Base-by-base conservation (phyloP, 2,797 vertebrate species). In the Ciconia nigra region DNA sequence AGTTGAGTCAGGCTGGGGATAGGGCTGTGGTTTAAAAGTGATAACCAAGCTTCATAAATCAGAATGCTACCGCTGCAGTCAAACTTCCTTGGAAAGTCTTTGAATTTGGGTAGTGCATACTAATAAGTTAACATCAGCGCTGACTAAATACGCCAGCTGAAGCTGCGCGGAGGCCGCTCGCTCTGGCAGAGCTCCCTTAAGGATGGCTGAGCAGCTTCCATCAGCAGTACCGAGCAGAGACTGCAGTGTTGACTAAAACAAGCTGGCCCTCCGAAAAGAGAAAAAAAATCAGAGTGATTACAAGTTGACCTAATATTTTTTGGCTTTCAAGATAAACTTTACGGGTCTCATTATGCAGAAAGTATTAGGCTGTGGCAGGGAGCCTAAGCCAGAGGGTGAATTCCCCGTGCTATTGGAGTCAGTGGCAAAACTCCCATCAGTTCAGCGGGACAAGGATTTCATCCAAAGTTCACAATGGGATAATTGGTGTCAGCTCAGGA, bases 21-120 rank as follows among this genome's bases (percentile, higher is more conserved):
- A 52, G 86, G 59, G 59, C 74, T 76, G 81, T 73, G 59, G 86
- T 85, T 97, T 97, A 67, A 96, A 96, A 95, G 93, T 95, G 52
- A 96, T 94, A 97, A 97, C 91, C 72, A 37, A 77, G 93, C 93
- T 95, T 91, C 93, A 96, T 95, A 94, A 97, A 96, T 97, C 95
- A 95, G 96, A 95, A 96, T 96, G 95, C 93, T 96, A 61, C 93
- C 2, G 0, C 87, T 73, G 93, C 91, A 95, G 88, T 97, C 93
- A 87, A 96, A 95, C 94, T 97, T 95, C 95, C 97, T 96, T 97
- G 95, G 95, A 83, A 96, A 96, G 96, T 95, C 96, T 97, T 97
- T 96, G 97, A 96, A 97, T 97, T 96, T 96, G 93, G 96, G 94
- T 72, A 93, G 89, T 7, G 95, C 94, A 95, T 97, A 94, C 94